Conservation (phyloP, 2,797 vertebrate species). For the Ctenopoma multispine region DNA sequence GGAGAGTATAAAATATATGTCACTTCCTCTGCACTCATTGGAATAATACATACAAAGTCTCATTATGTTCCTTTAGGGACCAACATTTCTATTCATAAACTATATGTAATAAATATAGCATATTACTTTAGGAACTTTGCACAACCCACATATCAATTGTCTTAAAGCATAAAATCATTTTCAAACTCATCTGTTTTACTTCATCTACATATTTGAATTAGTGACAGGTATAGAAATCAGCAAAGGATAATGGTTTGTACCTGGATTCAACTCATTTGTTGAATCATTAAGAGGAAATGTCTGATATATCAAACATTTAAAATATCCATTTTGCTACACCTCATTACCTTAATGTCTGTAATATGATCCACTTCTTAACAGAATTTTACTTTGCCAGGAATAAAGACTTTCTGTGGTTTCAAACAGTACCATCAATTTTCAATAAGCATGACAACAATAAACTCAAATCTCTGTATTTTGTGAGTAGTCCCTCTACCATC, state of each 20-base stretch:
- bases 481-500: not conserved
- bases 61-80: slow-evolving; percentile 20
- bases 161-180: slow-evolving; percentile 4
- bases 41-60: slow-evolving; percentile 35
- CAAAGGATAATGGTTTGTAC: slow-evolving; percentile 39
- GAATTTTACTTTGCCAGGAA: slow-evolving; percentile 5
- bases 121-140: not conserved
- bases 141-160: not conserved
- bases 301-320: slow-evolving; percentile 22
- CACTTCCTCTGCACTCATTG: slow-evolving; percentile 35
- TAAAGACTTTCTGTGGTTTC: not conserved
- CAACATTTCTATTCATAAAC: slow-evolving; percentile 28
- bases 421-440: not conserved
- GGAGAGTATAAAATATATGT: slow-evolving; percentile 25
- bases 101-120: slow-evolving; percentile 1
- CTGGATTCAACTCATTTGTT: slow-evolving; percentile 41
- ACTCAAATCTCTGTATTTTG: not conserved
- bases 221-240: slow-evolving; percentile 2
- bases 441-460: not conserved
- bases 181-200: slow-evolving; percentile 6
- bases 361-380: not conserved
- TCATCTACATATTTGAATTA: slow-evolving; percentile 3
- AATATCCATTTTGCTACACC: slow-evolving; percentile 34
- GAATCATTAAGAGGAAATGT: slow-evolving; percentile 36
- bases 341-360: slow-evolving; percentile 41